Percentiles rank a stretch among this genome's conserved stretches.
These are phyloP conservation scores for Nezara viridula DNA, from an alignment of 2,888 invertebrate genomes.

Conservation along the genomic window DNA sequence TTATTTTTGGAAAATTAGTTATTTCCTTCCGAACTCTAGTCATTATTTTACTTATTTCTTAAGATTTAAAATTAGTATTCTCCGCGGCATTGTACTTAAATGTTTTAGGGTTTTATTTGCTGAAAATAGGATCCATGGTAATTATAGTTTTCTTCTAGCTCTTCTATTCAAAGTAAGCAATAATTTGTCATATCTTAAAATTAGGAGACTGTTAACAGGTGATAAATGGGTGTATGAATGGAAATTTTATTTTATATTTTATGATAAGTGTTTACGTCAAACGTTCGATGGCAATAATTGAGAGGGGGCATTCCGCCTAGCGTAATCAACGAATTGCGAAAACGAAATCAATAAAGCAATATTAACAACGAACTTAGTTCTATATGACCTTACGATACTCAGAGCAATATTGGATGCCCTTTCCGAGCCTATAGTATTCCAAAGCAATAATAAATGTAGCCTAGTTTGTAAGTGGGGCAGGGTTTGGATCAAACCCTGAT, in stretches of 20 bases:
- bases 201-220: slow-evolving; percentile 36
- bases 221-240: slow-evolving; percentile 53
- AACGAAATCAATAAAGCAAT: slow-evolving; percentile 56
- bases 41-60: neutral
- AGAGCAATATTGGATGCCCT: slow-evolving; percentile 56
- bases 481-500: slow-evolving; percentile 1
- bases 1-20: neutral
- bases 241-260: slow-evolving; percentile 53
- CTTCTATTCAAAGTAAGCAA: neutral
- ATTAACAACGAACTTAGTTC: slow-evolving; percentile 47
- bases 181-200: slow-evolving; percentile 54
- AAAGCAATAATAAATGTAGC: slow-evolving; percentile 64
- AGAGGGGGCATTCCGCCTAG: slow-evolving; percentile 61
- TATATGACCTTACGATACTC: slow-evolving; percentile 33
- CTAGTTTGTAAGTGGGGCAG: slow-evolving; percentile 58
- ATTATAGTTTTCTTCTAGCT: neutral
- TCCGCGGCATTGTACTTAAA: slow-evolving; percentile 26
- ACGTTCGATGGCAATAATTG: slow-evolving; percentile 63
- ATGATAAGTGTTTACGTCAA: slow-evolving; percentile 52
- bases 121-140: neutral
- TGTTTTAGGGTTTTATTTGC: neutral
- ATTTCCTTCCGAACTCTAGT: neutral
- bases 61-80: neutral
- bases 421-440: slow-evolving; percentile 64
- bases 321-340: slow-evolving; percentile 28